These are phyloP conservation scores for Drosophila lacertosa DNA, from an alignment of 1,140 invertebrate species.

Conservation along the genomic window DNA sequence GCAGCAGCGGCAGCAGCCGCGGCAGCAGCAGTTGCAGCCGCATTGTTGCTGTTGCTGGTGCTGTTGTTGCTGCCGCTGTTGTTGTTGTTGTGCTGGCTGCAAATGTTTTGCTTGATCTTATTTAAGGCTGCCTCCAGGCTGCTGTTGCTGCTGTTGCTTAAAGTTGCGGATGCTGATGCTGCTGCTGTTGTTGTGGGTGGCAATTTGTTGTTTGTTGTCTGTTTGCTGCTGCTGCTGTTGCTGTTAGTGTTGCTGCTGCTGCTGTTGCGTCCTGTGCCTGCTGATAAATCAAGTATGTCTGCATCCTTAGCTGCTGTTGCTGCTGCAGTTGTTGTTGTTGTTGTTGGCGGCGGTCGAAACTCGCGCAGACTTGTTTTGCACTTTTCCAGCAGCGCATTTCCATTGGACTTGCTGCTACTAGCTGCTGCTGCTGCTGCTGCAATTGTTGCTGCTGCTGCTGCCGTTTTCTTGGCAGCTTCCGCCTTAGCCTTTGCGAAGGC, in stretches of 20 bases:
- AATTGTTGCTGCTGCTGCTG: constrained; percentile 17
- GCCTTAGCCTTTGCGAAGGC: constrained; percentile 58
- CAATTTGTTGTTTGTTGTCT: background rate
- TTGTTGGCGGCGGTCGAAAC: constrained; percentile 56
- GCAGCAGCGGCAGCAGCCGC: constrained; percentile 7
- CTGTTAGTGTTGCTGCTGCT: constrained; percentile 19
- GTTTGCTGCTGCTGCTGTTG: constrained; percentile 20
- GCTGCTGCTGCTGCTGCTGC: constrained; percentile 6
- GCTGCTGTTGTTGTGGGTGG: constrained; percentile 22
- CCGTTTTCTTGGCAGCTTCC: constrained; percentile 51
- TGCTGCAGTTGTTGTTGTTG: constrained; percentile 1
- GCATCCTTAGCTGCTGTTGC: constrained; percentile 54
- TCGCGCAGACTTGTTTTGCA: constrained; percentile 76
- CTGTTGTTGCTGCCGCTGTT: constrained; percentile 1
- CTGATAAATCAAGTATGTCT: constrained; percentile 80
- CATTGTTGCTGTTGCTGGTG: constrained; percentile 4
- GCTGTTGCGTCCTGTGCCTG: constrained; percentile 34
- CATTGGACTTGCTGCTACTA: constrained; percentile 56
- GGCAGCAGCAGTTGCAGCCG: constrained; percentile 5
- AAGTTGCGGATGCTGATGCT: constrained; percentile 41
- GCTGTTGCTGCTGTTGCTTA: constrained; percentile 53
- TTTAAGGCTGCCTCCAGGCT: constrained; percentile 76
- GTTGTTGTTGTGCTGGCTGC: constrained; percentile 41
- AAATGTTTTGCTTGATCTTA: constrained; percentile 82
- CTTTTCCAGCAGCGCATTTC: constrained; percentile 53